Evolutionary conservation across 2,888 invertebrate genomes (phyloP), one percentile per base, ranked within the genome.

Genomic region (Acleris sparsana): DNA sequence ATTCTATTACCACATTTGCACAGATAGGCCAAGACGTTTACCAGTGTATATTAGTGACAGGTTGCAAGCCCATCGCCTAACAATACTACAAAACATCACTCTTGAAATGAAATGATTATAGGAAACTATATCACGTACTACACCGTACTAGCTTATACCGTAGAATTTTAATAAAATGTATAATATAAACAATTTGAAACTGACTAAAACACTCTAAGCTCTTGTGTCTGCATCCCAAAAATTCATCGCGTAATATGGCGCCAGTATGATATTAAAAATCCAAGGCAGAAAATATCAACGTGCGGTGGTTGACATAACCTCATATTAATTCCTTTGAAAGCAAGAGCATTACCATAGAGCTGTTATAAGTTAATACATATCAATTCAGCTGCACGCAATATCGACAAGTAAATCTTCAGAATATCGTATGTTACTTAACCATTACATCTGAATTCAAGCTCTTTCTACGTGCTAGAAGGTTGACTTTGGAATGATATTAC

Each of bases 321-420:
- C 7, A 65, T 65, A 65, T 65, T 65, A 61, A 65, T 65, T 65
- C 44, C 44, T 51, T 59, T 53, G 59, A 59, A 55, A 53, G 53
- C 58, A 33, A 46, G 46, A 57, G 57, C 65, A 61, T 61, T 61
- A 65, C 60, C 65, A 65, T 65, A 61, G 53, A 52, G 51, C 53
- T 52, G 65, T 56, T 65, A 55, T 52, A 61, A 66, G 61, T 66
- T 56, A 57, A 66, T 66, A 66, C 66, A 66, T 66, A 66, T 66
- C 33, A 66, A 62, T 62, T 53, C 56, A 22, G 61, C 48, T 57
- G 52, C 65, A 65, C 65, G 65, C 65, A 65, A 65, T 65, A 65
- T 61, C 20, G 29, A 16, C 18, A 29, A 11, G 20, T 29, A 52
- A 11, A 57, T 33, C 52, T 9, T 33, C 7, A 5, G 44, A 44